Conservation (phyloP, 2,797 vertebrate genomes). For the Kryptolebias ocellatus region DNA sequence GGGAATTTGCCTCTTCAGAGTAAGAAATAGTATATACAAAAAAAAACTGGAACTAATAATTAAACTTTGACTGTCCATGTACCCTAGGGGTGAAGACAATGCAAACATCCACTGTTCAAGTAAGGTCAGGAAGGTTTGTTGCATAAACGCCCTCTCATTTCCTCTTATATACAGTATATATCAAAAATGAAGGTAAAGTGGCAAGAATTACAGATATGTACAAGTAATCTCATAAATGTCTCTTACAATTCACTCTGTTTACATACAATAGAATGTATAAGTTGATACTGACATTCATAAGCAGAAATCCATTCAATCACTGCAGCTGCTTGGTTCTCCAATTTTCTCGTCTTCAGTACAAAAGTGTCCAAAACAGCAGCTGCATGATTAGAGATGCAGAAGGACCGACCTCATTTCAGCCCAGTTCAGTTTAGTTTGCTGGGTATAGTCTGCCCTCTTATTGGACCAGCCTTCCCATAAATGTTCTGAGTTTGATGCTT, state of each 20-base stretch:
- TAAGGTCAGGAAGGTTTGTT: background rate
- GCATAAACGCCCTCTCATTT: background rate
- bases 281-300: slow-evolving; percentile 53
- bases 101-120: slow-evolving; percentile 14
- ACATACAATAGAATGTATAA: slow-evolving; percentile 24
- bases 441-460: slow-evolving; percentile 28
- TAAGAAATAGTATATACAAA: slow-evolving; percentile 16
- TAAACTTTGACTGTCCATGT: background rate
- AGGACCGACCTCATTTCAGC: background rate
- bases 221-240: slow-evolving; percentile 9
- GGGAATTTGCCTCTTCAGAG: slow-evolving; percentile 23
- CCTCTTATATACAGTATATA: background rate
- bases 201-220: slow-evolving; percentile 7
- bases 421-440: slow-evolving; percentile 8
- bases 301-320: slow-evolving; percentile 51
- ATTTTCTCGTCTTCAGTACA: slow-evolving; percentile 27
- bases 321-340: slow-evolving; percentile 55
- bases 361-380: slow-evolving; percentile 26
- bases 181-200: slow-evolving; percentile 2
- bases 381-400: slow-evolving; percentile 23
- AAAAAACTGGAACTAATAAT: background rate
- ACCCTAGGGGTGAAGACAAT: background rate
- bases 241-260: slow-evolving; percentile 11
- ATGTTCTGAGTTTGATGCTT: slow-evolving; percentile 45
- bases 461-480: slow-evolving; percentile 25